Percentiles rank a stretch among this genome's conserved stretches.
phyloP scores from a whole-genome alignment of 1,140 invertebrate genomes.

The Papilio machaon region DNA sequence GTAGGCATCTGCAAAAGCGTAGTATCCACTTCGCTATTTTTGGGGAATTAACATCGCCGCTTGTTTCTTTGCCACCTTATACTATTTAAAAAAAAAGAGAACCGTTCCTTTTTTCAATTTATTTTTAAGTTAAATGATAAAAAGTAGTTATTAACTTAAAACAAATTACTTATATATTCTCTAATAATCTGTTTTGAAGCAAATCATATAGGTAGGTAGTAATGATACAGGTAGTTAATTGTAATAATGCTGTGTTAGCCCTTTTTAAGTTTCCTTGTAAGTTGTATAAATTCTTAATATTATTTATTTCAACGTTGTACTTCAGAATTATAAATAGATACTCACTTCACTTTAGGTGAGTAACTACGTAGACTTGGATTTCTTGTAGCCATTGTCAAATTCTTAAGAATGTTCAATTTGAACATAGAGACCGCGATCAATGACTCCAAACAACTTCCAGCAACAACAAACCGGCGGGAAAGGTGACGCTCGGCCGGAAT shows the following conservation, averaged over 20 bases:
- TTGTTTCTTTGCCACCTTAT: too few relatives aligned
- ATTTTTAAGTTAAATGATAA: too few relatives aligned
- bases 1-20: too few relatives aligned
- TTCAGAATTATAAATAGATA: conserved; percentile 1
- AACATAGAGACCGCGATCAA: not conserved
- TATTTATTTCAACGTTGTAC: not conserved
- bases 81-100: too few relatives aligned
- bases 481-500: not conserved
- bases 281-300: not conserved
- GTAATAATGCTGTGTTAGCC: not conserved
- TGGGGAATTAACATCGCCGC: too few relatives aligned
- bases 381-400: not conserved
- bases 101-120: too few relatives aligned
- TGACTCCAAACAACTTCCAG: not conserved
- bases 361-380: conserved; percentile 1
- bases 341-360: conserved; percentile 16
- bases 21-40: too few relatives aligned
- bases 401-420: not conserved
- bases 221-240: too few relatives aligned
- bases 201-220: not conserved
- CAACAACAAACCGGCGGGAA: not conserved
- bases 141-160: too few relatives aligned
- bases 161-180: too few relatives aligned
- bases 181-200: too few relatives aligned
- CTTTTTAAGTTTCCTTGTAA: not conserved